Evolutionary conservation across 2,797 vertebrate genomes (phyloP).

Genomic region (Sebastes cheni): DNA sequence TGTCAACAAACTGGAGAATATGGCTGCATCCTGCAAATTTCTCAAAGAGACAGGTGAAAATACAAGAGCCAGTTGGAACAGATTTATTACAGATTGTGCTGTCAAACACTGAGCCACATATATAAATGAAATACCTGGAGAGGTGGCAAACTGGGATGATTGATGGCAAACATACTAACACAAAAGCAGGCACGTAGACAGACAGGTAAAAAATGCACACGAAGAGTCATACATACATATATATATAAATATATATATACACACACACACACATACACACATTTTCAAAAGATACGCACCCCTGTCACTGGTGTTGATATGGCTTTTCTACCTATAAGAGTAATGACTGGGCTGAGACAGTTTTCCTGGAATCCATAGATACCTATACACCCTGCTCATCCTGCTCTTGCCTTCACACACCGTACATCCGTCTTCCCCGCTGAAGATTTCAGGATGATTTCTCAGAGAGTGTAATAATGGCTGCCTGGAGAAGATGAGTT

Average conservation of each 20-base stretch:
- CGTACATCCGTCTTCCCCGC: conserved; percentile 25
- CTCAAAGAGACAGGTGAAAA: conserved; percentile 34
- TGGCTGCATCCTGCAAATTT: conserved; percentile 34
- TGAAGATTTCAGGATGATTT: conserved; percentile 47
- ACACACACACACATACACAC: neutral
- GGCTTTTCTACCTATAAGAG: conserved; percentile 42
- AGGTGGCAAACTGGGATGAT: conserved; percentile 18
- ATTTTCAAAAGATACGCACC: conserved; percentile 10
- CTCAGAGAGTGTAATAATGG: conserved; percentile 19
- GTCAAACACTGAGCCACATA: conserved; percentile 31
- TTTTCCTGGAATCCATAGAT: conserved; percentile 18
- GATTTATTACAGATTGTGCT: conserved; percentile 43
- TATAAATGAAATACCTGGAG: conserved; percentile 36
- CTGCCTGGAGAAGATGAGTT: neutral
- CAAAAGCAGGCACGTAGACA: neutral
- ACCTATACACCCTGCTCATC: conserved; percentile 15
- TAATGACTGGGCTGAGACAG: conserved; percentile 30
- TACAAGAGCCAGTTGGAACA: neutral
- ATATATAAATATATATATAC: neutral
- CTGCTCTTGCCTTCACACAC: neutral
- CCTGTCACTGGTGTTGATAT: conserved; percentile 31
- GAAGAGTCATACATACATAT: neutral
- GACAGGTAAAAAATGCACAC: neutral
- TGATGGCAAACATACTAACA: conserved; percentile 31
- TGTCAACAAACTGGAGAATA: conserved; percentile 18